These are phyloP conservation scores for Drosophila subquinaria DNA, from an alignment of 2,888 invertebrate genomes.

Conservation along the genomic window DNA sequence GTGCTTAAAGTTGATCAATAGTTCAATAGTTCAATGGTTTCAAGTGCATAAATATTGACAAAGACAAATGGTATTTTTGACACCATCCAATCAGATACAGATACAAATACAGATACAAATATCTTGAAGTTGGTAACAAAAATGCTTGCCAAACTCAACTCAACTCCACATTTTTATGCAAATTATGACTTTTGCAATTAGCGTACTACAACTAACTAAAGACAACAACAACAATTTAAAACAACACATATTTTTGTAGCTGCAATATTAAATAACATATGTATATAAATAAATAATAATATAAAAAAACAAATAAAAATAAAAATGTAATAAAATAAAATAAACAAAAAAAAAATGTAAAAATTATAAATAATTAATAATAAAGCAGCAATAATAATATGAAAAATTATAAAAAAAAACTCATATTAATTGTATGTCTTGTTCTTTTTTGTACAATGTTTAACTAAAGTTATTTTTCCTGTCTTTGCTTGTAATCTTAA, in stretches of 20 bases:
- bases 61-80: conserved; percentile 11
- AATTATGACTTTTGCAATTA: conserved; percentile 70
- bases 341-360: too few species aligned
- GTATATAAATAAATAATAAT: too few species aligned
- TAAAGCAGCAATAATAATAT: too few species aligned
- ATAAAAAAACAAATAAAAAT: too few species aligned
- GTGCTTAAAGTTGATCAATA: conserved; percentile 6
- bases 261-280: conserved; percentile 23
- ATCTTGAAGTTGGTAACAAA: conserved; percentile 29
- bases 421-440: too few species aligned
- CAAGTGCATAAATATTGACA: conserved; percentile 36
- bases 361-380: too few species aligned
- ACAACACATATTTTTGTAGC: conserved; percentile 10
- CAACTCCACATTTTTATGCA: conserved; percentile 63
- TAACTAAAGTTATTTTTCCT: too few species aligned
- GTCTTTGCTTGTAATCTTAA: too few species aligned
- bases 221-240: conserved; percentile 23
- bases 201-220: conserved; percentile 37
- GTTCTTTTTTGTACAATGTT: too few species aligned
- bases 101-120: conserved; percentile 40
- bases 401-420: too few species aligned
- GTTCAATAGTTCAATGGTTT: conserved; percentile 6
- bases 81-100: conserved; percentile 15
- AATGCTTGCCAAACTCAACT: conserved; percentile 48
- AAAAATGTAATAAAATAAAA: too few species aligned